Percentiles rank a stretch among this genome's conserved stretches.
These are phyloP conservation scores for Lytechinus variegatus DNA, from an alignment of 35 echinoderm and acorn worm genomes.

Conservation along the genomic window DNA sequence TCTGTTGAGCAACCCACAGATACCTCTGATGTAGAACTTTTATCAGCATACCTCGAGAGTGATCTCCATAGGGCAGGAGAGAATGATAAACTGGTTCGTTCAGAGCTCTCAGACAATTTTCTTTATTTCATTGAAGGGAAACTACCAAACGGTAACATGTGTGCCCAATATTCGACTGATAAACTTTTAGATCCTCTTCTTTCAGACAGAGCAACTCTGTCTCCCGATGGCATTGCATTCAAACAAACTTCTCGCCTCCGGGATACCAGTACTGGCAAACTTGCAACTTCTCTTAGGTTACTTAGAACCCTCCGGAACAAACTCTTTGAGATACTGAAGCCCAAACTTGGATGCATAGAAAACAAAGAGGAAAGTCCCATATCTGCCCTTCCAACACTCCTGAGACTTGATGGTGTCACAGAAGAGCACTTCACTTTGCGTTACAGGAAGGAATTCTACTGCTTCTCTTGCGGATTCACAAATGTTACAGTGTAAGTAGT, in stretches of 20 bases:
- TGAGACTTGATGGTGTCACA: constrained; percentile 54
- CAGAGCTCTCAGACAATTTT: not conserved
- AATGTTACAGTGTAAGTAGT: constrained; percentile 76
- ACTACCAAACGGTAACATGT: not conserved
- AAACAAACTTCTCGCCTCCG: not conserved
- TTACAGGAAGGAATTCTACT: constrained; percentile 81
- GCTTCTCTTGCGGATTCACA: constrained; percentile 63
- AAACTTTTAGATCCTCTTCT: not conserved
- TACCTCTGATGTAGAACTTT: not conserved
- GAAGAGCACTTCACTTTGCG: constrained; percentile 72
- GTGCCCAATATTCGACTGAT: not conserved
- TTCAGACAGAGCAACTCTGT: not conserved
- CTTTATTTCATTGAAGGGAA: not conserved
- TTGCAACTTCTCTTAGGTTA: constrained; percentile 20
- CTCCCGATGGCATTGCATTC: not conserved
- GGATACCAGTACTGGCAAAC: not conserved
- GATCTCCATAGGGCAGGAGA: not conserved
- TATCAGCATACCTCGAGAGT: not conserved
- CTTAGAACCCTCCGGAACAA: constrained; percentile 54
- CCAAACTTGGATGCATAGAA: constrained; percentile 60
- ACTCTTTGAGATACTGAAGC: constrained; percentile 63
- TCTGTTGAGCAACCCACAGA: not conserved
- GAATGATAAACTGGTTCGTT: not conserved
- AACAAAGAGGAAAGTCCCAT: constrained; percentile 77
- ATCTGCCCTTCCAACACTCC: constrained; percentile 72